Evolutionary conservation across 2,888 invertebrate genomes (phyloP).

Genomic region (Drosophila mettleri): DNA sequence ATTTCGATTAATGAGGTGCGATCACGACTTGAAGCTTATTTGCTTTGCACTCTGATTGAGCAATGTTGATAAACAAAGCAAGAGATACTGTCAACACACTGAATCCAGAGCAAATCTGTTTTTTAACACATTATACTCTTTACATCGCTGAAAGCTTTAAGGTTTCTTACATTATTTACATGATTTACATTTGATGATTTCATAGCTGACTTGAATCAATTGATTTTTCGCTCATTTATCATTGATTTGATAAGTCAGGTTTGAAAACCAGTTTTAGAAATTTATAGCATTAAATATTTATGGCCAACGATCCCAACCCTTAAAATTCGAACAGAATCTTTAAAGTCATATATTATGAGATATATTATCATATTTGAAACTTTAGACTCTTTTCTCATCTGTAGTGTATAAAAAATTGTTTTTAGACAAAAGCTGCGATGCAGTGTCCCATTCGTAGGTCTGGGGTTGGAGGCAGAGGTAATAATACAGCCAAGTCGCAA

Average conservation of each 20-base stretch:
- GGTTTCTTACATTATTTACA: not conserved
- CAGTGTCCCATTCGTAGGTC: not conserved
- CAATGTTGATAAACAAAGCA: slow-evolving; percentile 42
- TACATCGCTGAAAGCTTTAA: not conserved
- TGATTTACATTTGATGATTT: not conserved
- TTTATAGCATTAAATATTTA: not conserved
- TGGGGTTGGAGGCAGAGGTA: not conserved
- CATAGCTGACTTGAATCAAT: no score
- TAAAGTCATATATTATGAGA: not conserved
- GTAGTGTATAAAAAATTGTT: not conserved
- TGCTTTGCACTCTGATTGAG: slow-evolving; percentile 30
- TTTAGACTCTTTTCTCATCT: not conserved
- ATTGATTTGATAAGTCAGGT: not conserved
- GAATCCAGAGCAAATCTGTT: not conserved
- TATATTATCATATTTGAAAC: no score
- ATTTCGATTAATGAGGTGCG: slow-evolving; percentile 51
- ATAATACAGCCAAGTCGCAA: slow-evolving; percentile 47
- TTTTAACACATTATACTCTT: not conserved
- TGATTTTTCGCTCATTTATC: not conserved
- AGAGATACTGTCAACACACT: not conserved
- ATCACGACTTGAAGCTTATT: slow-evolving; percentile 61
- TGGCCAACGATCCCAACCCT: not conserved
- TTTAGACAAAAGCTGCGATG: not conserved
- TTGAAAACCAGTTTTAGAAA: not conserved
- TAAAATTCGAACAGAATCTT: not conserved